Percentiles rank a stretch among this genome's conserved stretches.
Evolutionary conservation across 2,797 vertebrate genomes (phyloP).

Genomic region (Tapera naevia): DNA sequence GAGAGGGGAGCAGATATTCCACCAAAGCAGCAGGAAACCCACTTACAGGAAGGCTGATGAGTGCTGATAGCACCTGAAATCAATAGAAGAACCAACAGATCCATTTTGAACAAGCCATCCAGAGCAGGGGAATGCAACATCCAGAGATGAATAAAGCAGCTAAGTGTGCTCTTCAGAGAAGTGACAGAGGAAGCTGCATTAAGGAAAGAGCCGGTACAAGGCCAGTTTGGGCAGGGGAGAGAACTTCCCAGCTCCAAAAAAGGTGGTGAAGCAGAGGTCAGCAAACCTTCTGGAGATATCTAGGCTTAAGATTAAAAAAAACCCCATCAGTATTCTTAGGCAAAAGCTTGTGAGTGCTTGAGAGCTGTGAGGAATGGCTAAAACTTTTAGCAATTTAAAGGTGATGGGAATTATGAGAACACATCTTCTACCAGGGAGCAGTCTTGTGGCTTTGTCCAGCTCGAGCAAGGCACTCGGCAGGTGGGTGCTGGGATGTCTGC

Average conservation of each 20-base stretch:
- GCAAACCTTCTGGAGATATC: not conserved
- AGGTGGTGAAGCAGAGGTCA: not conserved
- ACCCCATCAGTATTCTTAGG: not conserved
- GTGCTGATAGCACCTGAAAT: constrained; percentile 10
- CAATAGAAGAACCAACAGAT: not conserved
- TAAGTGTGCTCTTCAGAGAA: not conserved
- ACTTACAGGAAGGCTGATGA: not conserved
- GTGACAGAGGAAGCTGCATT: not conserved
- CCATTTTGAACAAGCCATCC: constrained; percentile 21
- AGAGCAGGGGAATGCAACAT: not conserved
- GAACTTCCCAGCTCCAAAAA: not conserved
- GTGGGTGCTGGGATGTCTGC: not conserved
- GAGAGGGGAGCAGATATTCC: not conserved
- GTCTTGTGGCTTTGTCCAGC: not conserved
- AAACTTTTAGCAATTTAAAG: not conserved
- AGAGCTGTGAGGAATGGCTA: not conserved
- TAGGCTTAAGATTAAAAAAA: not conserved
- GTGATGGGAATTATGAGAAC: not conserved
- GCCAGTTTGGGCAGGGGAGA: not conserved
- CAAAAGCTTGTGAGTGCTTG: not conserved
- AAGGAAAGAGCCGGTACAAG: not conserved
- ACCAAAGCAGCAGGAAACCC: not conserved
- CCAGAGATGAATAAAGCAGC: not conserved
- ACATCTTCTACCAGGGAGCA: not conserved
- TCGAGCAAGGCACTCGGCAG: not conserved